Evolutionary conservation across 2,888 invertebrate species (phyloP), one percentile per base, ranked within the genome.

Genomic region (Watsonalla cultraria): DNA sequence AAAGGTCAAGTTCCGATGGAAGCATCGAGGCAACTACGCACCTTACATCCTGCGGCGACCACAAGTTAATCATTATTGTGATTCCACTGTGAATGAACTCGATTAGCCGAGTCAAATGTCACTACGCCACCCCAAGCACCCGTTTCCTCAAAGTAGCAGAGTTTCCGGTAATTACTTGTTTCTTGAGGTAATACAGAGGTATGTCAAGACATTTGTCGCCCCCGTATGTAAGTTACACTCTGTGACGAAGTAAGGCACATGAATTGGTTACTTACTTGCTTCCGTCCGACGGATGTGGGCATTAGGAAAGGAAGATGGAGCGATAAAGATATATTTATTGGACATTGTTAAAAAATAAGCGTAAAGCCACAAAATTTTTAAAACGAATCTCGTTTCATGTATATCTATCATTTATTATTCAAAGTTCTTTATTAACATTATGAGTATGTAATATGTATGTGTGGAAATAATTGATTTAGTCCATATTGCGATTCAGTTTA

Each of bases 51-150:
- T 86, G 86, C 69, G 69, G 52, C 73, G 66, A 84, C 82, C 83
- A 72, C 83, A 82, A 80, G 66, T 71, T 76, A 77, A 71, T 74
- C 69, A 75, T 80, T 85, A 84, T 83, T 87, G 82, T 84, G 87
- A 84, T 84, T 85, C 65, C 70, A 70, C 78, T 74, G 77, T 79
- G 78, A 81, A 80, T 78, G 80, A 76, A 81, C 80, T 80, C 78
- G 81, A 89, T 90, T 89, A 82, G 83, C 73, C 62, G 80, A 85
- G 84, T 89, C 86, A 88, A 89, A 88, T 90, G 90, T 89, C 88
- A 86, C 80, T 84, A 72, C 74, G 82, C 78, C 77, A 80, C 87
- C 88, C 85, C 76, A 75, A 78, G 76, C 68, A 73, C 64, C 72
- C 66, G 82, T 83, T 86, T 86, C 85, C 82, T 87, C 79, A 74